Conservation (phyloP, 2,888 invertebrate species). For the Peribatodes rhomboidaria region DNA sequence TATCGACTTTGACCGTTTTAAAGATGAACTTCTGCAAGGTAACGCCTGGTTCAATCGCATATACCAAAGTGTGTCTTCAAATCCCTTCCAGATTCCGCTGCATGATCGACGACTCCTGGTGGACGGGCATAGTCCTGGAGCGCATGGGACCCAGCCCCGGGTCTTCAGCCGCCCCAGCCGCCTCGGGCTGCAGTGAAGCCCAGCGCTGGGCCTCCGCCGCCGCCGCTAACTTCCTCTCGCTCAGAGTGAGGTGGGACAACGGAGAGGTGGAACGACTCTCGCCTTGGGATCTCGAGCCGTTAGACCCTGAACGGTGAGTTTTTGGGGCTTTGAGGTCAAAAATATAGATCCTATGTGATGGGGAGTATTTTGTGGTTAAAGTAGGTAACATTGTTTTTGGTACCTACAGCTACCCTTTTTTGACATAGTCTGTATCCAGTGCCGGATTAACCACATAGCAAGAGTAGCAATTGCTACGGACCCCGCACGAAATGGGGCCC, state of each 20-base stretch:
- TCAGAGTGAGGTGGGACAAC: conserved; percentile 95
- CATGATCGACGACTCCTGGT: conserved; percentile 98
- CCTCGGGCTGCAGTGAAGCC: conserved; percentile 33
- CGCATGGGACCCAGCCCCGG: conserved; percentile 44
- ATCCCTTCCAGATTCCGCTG: conserved; percentile 92
- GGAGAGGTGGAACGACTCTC: conserved; percentile 96
- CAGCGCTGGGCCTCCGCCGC: conserved; percentile 55
- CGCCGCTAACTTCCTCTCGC: conserved; percentile 68
- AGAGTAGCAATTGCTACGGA: too few relatives aligned
- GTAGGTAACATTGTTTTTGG: too few relatives aligned
- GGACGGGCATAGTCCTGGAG: conserved; percentile 90
- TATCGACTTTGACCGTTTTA: too few relatives aligned
- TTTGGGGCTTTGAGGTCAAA: conserved; percentile 7
- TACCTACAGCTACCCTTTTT: too few relatives aligned
- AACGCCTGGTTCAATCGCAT: too few relatives aligned
- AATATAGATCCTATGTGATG: background rate
- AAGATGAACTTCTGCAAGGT: too few relatives aligned
- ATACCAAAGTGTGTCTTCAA: too few relatives aligned
- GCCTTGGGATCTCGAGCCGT: conserved; percentile 98
- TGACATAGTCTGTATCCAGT: too few relatives aligned
- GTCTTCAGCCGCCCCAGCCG: conserved; percentile 29
- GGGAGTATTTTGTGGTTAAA: too few relatives aligned
- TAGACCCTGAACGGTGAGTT: conserved; percentile 89
- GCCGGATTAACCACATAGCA: too few relatives aligned
- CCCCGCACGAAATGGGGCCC: too few relatives aligned